phyloP scores from a whole-genome alignment of 1,140 invertebrate genomes.

The Brachionus calyciflorus region DNA sequence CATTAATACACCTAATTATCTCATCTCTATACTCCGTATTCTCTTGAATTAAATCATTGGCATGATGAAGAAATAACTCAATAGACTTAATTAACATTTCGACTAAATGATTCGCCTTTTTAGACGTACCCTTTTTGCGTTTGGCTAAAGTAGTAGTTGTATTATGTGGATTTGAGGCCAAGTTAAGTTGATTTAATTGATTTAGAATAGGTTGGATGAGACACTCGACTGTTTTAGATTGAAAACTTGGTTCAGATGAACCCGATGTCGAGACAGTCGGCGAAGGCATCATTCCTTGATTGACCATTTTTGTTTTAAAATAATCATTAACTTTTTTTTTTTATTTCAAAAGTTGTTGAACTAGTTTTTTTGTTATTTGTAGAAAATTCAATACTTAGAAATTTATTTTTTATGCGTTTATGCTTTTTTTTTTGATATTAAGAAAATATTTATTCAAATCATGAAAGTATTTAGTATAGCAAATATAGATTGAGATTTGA shows the following conservation, averaged over 20 bases:
- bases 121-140: constrained; percentile 24
- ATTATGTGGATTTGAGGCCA: neutral
- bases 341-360: too few species aligned
- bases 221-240: constrained; percentile 25
- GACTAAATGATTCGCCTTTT: constrained; percentile 21
- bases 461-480: too few species aligned
- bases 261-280: neutral
- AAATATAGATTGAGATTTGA: too few species aligned
- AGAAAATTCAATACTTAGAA: too few species aligned
- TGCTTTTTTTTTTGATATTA: too few species aligned
- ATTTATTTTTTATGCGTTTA: too few species aligned
- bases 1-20: neutral
- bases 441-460: too few species aligned
- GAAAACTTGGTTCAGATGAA: constrained; percentile 3
- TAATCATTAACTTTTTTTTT: too few species aligned
- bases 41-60: constrained; percentile 6
- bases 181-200: constrained; percentile 15
- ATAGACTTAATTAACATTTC: constrained; percentile 31
- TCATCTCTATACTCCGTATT: neutral
- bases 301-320: constrained; percentile 1
- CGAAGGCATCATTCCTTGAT: constrained; percentile 2
- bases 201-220: neutral
- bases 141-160: neutral
- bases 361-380: too few species aligned
- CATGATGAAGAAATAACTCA: constrained; percentile 8